Evolutionary conservation across 2,797 vertebrate species (phyloP).

Genomic region (Leuciscus waleckii): DNA sequence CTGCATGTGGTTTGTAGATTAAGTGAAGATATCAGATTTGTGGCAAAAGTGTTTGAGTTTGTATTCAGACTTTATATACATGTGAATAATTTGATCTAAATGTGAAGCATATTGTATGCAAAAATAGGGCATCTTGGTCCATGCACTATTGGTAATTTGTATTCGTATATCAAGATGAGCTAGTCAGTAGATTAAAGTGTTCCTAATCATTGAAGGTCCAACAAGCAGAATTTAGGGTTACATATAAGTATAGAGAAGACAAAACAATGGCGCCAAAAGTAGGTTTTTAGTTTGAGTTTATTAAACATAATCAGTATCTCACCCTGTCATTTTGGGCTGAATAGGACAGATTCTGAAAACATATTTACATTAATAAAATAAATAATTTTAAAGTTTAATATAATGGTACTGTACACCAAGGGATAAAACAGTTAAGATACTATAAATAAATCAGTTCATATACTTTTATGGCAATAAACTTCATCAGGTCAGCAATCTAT

Average conservation of each 20-base stretch:
- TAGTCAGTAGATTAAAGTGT: not conserved
- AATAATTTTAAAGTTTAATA: not conserved
- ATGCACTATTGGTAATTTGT: constrained; percentile 45
- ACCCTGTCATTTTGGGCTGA: not conserved
- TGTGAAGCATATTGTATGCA: constrained; percentile 70
- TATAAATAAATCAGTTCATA: not conserved
- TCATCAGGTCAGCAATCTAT: not conserved
- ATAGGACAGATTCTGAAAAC: not conserved
- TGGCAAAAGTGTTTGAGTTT: constrained; percentile 2
- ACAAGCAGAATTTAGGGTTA: constrained; percentile 10
- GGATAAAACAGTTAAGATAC: constrained; percentile 2
- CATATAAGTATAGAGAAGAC: not conserved
- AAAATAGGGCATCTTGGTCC: constrained; percentile 48
- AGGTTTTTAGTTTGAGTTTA: constrained; percentile 21
- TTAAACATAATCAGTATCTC: not conserved
- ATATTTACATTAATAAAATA: not conserved
- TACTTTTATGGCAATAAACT: not conserved
- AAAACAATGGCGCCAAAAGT: not conserved
- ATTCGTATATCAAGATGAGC: constrained; percentile 19
- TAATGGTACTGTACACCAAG: constrained; percentile 24
- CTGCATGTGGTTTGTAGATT: constrained; percentile 36
- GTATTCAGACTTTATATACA: constrained; percentile 26
- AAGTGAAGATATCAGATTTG: constrained; percentile 27
- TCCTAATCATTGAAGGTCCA: not conserved
- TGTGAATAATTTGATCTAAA: constrained; percentile 59